Evolutionary conservation across 2,888 invertebrate genomes (phyloP).

Genomic region (Sipha maydis): DNA sequence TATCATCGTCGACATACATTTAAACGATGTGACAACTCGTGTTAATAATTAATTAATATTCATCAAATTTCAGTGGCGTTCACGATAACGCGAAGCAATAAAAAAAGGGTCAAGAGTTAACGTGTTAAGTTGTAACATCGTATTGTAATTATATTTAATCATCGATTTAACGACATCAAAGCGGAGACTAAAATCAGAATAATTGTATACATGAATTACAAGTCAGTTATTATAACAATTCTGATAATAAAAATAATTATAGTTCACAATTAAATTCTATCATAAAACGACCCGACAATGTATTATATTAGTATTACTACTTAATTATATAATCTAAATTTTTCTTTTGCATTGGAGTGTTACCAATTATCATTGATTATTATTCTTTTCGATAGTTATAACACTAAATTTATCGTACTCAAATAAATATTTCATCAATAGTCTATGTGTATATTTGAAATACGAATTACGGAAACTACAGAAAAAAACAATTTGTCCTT

Average conservation of each 20-base stretch:
- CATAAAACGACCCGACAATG: neutral
- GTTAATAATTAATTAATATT: neutral
- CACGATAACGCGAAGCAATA: too few relatives aligned
- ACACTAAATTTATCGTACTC: neutral
- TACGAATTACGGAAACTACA: neutral
- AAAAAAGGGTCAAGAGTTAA: too few relatives aligned
- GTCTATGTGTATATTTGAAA: neutral
- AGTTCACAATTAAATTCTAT: neutral
- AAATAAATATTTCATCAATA: neutral
- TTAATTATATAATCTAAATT: neutral
- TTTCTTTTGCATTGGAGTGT: neutral
- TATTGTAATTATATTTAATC: too few relatives aligned
- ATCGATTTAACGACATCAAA: neutral
- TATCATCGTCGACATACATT: neutral
- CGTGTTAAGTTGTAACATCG: too few relatives aligned
- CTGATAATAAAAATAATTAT: neutral
- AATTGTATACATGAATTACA: neutral
- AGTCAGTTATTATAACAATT: neutral
- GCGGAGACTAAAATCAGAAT: neutral
- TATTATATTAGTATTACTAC: neutral
- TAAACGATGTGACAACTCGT: neutral
- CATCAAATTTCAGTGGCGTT: too few relatives aligned
- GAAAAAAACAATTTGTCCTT: neutral
- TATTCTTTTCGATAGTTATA: neutral
- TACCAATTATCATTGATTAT: neutral